Percentiles rank a stretch among this genome's conserved stretches.
phyloP scores from a whole-genome alignment of 2,888 invertebrate genomes.

The Amaurobius ferox region DNA sequence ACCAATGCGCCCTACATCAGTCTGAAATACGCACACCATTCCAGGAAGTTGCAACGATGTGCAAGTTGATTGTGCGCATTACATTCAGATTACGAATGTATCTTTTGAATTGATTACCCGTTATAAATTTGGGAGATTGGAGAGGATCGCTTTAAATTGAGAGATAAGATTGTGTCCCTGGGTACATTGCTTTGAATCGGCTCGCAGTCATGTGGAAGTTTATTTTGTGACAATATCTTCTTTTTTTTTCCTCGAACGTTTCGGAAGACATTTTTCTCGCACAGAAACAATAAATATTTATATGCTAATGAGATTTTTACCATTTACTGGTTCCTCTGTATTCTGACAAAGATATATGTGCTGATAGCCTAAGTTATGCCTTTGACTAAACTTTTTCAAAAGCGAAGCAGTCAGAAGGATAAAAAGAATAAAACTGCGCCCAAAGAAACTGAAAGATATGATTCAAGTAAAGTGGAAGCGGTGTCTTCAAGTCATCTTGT shows the following conservation, averaged over 20 bases:
- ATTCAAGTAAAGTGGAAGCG: background rate
- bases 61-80: background rate
- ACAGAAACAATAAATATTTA: too few relatives aligned
- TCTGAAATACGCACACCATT: background rate
- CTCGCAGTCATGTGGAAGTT: too few relatives aligned
- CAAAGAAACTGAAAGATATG: background rate
- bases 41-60: background rate
- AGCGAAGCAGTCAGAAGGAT: conserved; percentile 24
- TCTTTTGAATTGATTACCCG: background rate
- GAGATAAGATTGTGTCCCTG: background rate
- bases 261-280: too few relatives aligned
- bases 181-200: too few relatives aligned
- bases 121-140: background rate
- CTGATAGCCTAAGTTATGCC: conserved; percentile 33
- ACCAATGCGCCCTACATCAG: background rate
- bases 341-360: too few relatives aligned
- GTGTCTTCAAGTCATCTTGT: background rate
- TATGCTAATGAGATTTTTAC: too few relatives aligned
- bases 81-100: background rate
- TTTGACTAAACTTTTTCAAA: conserved; percentile 33
- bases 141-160: background rate
- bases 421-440: background rate
- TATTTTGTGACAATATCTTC: too few relatives aligned
- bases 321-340: too few relatives aligned
- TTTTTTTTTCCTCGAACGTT: too few relatives aligned